Base-by-base conservation (phyloP, 2,888 invertebrate species). In the Apamea anceps region DNA sequence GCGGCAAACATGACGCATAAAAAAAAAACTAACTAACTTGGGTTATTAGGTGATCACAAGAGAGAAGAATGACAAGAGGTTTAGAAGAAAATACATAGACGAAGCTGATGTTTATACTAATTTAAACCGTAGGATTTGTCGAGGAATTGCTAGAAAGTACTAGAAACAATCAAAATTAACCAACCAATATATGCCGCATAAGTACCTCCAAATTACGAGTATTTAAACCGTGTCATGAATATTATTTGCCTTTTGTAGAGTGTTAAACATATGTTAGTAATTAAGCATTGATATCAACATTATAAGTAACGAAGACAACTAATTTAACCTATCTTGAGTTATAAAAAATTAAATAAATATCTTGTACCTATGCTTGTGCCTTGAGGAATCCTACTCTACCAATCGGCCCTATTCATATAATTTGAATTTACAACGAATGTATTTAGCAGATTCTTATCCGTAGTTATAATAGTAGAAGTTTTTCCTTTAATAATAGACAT, bases 1-100 rank as follows among this genome's bases (percentile, higher is more conserved):
- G n/a, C n/a, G n/a, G n/a, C n/a, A n/a, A n/a, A n/a, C n/a, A n/a
- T n/a, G n/a, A n/a, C n/a, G n/a, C n/a, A n/a, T n/a, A n/a, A n/a
- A n/a, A n/a, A n/a, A n/a, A n/a, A n/a, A n/a, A n/a, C n/a, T n/a
- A n/a, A n/a, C 75, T 82, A 6, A 48, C 37, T 65, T 18, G 4
- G n/a, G 25, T 28, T 54, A 54, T 72, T 42, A 21, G 28, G 42
- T 75, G n/a, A 65, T 45, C n/a, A 78, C 45, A 45, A 79, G n/a
- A n/a, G n/a, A n/a, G n/a, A n/a, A n/a, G 15, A 79, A 54, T 65
- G 3, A 77, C 28, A 74, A n/a, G 21, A 12, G 7, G 25, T 18
- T 21, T 0, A 54, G n/a, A 37, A 76, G n/a, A 60, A 54, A 28
- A 28, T 7, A 62, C n/a, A 28, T 28, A 28, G 3, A 12, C 0